phyloP scores from a whole-genome alignment of 2,113 vertebrate species.

The Dasyornis broadbenti region DNA sequence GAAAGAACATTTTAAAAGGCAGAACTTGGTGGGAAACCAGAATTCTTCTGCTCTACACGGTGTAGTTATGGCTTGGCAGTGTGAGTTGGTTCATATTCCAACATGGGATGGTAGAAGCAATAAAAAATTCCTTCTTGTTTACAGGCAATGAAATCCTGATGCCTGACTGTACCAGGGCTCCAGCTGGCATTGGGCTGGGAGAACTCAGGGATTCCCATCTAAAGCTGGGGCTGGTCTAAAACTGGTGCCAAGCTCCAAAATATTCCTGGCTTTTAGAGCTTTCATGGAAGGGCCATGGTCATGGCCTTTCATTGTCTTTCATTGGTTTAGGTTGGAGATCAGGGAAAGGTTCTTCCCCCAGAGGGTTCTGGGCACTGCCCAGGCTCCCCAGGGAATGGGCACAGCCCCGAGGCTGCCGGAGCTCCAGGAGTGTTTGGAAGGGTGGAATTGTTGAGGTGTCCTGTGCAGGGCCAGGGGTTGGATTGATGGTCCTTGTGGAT shows the following conservation, averaged over 20 bases:
- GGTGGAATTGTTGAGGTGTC: neutral
- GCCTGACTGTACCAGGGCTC: neutral
- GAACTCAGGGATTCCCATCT: neutral
- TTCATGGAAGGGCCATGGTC: neutral
- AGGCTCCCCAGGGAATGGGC: neutral
- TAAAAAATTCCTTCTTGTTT: neutral
- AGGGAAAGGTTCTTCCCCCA: neutral
- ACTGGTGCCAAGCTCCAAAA: neutral
- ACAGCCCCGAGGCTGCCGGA: fast-evolving
- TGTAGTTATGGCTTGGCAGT: neutral
- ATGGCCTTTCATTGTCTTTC: neutral
- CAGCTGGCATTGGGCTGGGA: neutral
- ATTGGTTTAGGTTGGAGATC: neutral
- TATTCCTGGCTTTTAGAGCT: neutral
- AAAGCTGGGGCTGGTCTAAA: neutral
- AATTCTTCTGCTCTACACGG: neutral
- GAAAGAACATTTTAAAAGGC: neutral
- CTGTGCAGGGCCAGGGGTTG: neutral
- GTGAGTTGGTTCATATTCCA: neutral
- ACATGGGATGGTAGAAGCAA: neutral
- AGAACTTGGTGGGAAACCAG: neutral
- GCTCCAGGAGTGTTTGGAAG: neutral
- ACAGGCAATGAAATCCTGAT: neutral
- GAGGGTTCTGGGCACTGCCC: neutral
- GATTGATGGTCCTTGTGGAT: neutral